Conservation (phyloP, 2,888 invertebrate genomes). For the Brachynemurus nebulosus region DNA sequence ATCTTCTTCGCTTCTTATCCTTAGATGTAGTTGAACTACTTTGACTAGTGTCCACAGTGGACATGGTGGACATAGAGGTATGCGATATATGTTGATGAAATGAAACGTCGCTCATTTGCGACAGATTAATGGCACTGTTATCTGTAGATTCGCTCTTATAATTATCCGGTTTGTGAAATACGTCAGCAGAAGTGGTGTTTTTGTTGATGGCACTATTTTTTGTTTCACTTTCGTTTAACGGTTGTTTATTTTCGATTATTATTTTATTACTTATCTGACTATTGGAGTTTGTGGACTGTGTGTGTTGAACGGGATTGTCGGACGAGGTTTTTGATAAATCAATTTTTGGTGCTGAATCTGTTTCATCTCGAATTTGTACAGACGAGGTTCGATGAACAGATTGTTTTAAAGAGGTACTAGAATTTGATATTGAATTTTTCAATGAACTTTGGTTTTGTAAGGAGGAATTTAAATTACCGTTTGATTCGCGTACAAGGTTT, state of each 20-base stretch:
- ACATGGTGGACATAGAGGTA: not conserved
- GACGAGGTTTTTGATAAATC: no score
- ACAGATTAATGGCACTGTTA: not conserved
- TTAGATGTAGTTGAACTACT: constrained; percentile 10
- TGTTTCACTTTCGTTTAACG: not conserved
- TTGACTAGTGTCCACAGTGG: constrained; percentile 8
- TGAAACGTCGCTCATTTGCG: not conserved
- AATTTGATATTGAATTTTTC: not conserved
- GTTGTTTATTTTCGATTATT: no score
- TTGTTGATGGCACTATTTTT: not conserved
- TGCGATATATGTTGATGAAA: not conserved
- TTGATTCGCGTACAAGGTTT: no score
- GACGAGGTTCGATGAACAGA: not conserved
- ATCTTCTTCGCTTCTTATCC: constrained; percentile 43
- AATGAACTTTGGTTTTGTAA: not conserved
- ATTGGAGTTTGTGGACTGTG: not conserved
- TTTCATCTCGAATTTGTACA: not conserved
- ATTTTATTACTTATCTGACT: no score
- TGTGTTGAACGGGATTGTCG: no score
- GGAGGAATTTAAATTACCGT: no score
- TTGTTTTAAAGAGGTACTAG: no score
- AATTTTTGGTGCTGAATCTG: no score
- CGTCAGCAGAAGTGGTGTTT: not conserved
- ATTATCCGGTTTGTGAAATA: not conserved
- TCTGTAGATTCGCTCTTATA: not conserved